Conservation (phyloP, 2,797 vertebrate genomes). For the Capromys pilorides region DNA sequence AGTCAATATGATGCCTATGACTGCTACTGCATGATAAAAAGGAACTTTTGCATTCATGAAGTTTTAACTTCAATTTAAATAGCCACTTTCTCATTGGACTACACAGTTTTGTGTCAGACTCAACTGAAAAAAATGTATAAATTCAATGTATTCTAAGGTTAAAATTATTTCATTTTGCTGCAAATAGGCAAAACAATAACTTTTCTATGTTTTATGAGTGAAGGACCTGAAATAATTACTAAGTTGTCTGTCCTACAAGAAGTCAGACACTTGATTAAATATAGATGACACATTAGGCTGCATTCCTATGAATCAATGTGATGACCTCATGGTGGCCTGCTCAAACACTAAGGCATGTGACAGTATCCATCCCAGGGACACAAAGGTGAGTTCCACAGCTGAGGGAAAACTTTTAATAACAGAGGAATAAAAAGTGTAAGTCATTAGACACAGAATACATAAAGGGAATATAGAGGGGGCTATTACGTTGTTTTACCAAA, state of each 20-base stretch:
- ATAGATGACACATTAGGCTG: not conserved
- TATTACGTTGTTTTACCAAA: not conserved
- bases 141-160: constrained; percentile 82
- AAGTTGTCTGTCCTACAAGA: constrained; percentile 77
- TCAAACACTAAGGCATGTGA: not conserved
- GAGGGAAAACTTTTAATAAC: not conserved
- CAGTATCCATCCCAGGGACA: not conserved
- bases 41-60: constrained; percentile 85
- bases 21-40: constrained; percentile 83
- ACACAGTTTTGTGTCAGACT: constrained; percentile 80
- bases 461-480: not conserved
- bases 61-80: constrained; percentile 1
- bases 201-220: constrained; percentile 82
- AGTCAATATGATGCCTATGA: constrained; percentile 80
- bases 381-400: not conserved
- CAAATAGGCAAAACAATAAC: constrained; percentile 80
- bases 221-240: constrained; percentile 82
- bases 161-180: constrained; percentile 78
- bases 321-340: constrained; percentile 14
- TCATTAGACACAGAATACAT: constrained; percentile 3
- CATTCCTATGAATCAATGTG: constrained; percentile 44
- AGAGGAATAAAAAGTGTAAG: not conserved
- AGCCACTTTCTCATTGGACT: too few species aligned
- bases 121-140: constrained; percentile 84
- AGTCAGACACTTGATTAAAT: constrained; percentile 72